Base-by-base conservation (phyloP, 2,113 vertebrate species). In the Ceyx margarethae region DNA sequence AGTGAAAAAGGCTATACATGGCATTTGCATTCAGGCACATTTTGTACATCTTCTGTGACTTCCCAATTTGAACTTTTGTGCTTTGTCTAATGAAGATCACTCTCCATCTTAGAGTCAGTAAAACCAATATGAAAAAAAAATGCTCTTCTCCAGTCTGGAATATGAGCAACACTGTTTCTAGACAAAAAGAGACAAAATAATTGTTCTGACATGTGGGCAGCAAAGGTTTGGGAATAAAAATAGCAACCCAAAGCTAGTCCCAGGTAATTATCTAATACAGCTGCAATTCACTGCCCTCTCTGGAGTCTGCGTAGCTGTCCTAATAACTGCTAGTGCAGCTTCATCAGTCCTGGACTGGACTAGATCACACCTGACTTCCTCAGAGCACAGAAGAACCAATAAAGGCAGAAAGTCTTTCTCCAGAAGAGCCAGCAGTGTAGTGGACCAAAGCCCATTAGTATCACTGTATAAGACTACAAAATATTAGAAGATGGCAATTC, bases 31-130 rank as follows among this genome's bases (percentile, higher is more conserved):
- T 75, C 29, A 75, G 21, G 8, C 25, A 18, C 46, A 37, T 66
- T 85, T 85, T 29, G 3, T 28, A 23, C 0, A 0, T 42, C 15
- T 73, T 54, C 25, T 23, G 0, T 3, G 17, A 42, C 16, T 65
- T 75, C 28, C 22, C 6, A 74, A 3, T 16, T 25, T 8, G 13
- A 56, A 18, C 6, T 35, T 62, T 29, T 31, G 25, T 33, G 4
- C 20, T 57, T 4, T 22, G 9, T 68, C 7, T 40, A 29, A 53
- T 26, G 48, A 67, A 60, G 33, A 31, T 12, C 10, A 37, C 7
- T 33, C 3, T 54, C 15, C 22, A 17, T 6, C 9, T 58, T 22
- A 65, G 12, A 20, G 9, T 53, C 53, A n/a, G 3, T 22, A 45
- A 84, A 89, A 72, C 2, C 13, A 29, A 7, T 6, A 45, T 2